Evolutionary conservation across 2,888 invertebrate genomes (phyloP), one percentile per base, ranked within the genome.

Genomic region (Chrysomela aeneicollis): DNA sequence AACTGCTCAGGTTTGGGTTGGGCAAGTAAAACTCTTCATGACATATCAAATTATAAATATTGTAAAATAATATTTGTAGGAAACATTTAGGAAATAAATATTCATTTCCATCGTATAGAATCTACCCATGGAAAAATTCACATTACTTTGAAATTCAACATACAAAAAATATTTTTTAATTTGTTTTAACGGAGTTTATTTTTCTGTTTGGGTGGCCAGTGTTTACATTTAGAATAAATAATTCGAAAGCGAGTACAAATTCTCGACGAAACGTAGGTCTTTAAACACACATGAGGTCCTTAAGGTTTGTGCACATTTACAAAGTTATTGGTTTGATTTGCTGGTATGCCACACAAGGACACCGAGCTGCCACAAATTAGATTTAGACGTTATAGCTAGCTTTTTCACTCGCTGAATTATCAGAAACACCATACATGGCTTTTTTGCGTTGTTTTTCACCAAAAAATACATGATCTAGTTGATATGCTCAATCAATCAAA

Each of bases 301-400:
- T 52, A 52, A 22, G 19, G 57, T 62, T 67, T 69, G 64, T 66
- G 74, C 73, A 73, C 42, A n/a, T 42, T 2, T 15, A 42, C 72
- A 73, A 55, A 61, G 35, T 66, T 65, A 54, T 32, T 26, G 30
- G 22, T 57, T 57, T 71, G 77, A 77, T 77, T 76, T 78, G 81
- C 81, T 82, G 82, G 82, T 82, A 82, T 81, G 79, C 78, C 79
- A 82, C 81, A 81, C 82, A 82, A 81, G 79, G 82, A 80, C 78
- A 80, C 77, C 75, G 77, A 75, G 75, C 75, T 76, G 70, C 68
- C 68, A 65, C 55, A 30, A 18, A 32, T 55, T 26, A 46, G 22
- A 57, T 26, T 26, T 46, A 26, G 17, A n/a, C 37, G 30, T 26
- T 22, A 46, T 15, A 42, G 46, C 57, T 18, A 46, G 46, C 26